Evolutionary conservation across 1,140 invertebrate species (phyloP).

Genomic region (Lepidurus couesii): DNA sequence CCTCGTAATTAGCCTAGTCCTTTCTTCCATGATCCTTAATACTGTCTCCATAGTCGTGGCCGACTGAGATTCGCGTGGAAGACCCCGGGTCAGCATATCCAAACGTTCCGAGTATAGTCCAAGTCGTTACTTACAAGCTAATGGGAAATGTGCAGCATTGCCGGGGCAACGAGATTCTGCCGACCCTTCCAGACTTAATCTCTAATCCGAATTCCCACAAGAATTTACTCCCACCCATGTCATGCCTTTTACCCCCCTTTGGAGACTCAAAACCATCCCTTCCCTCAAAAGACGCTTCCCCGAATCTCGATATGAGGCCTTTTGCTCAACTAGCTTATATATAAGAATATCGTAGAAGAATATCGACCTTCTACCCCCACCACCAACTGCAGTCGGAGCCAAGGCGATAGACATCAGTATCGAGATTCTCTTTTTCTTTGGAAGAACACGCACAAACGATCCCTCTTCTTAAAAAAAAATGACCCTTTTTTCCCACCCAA

Average conservation of each 20-base stretch:
- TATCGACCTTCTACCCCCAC: background rate
- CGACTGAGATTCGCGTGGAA: background rate
- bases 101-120: background rate
- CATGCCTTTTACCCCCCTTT: background rate
- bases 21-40: background rate
- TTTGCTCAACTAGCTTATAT: background rate
- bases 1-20: background rate
- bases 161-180: background rate
- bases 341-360: background rate
- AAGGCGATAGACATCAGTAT: background rate
- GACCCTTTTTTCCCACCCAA: background rate
- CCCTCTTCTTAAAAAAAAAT: background rate
- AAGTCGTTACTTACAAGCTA: background rate
- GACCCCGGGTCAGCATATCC: background rate
- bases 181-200: background rate
- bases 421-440: background rate
- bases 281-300: background rate
- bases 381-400: background rate
- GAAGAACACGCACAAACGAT: background rate
- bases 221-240: background rate
- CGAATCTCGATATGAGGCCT: background rate
- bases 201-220: background rate
- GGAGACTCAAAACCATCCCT: background rate
- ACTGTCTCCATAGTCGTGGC: background rate
- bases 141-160: background rate